phyloP scores from a whole-genome alignment of 2,113 vertebrate species.

The Danio rerio region GRCz12tu NC_133183.1:8543501-8544000 shows the following conservation, averaged over 20 bases:
- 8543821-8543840: constrained; percentile 98
- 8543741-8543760: constrained; percentile 69
- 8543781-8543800: not conserved
- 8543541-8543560: not conserved
- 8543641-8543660: constrained; percentile 86
- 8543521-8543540: no score
- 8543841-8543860: constrained; percentile 98
- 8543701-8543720: constrained; percentile 98
- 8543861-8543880: constrained; percentile 96
- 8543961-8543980: not conserved
- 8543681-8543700: constrained; percentile 97
- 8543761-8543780: not conserved
- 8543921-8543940: constrained; percentile 99
- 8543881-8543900: constrained; percentile 96
- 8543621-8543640: constrained; percentile 90
- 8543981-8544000: not conserved
- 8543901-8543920: constrained; percentile 95
- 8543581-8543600: constrained; percentile 88
- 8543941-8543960: constrained; percentile 82
- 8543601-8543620: constrained; percentile 97
- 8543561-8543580: constrained; percentile 18
- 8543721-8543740: constrained; percentile 96
- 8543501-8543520: no score
- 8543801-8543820: constrained; percentile 32
- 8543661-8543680: constrained; percentile 96